These are phyloP conservation scores for Recurvirostra avosetta DNA, from an alignment of 2,113 vertebrate species.

Conservation along the genomic window DNA sequence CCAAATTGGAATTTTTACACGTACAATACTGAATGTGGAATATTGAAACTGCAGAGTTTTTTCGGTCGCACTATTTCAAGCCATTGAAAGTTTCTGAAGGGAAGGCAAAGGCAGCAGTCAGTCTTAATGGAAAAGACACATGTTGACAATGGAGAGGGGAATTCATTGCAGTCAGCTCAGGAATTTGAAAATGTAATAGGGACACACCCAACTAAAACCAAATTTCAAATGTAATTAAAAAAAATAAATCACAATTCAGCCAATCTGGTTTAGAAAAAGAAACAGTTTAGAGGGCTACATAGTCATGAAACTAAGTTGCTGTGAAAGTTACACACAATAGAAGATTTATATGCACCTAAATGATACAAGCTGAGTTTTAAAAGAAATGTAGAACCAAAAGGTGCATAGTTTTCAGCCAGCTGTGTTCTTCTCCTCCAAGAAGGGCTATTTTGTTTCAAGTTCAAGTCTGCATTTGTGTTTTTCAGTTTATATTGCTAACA, in stretches of 20 bases:
- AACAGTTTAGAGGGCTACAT: background rate
- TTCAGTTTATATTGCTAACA: background rate
- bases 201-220: background rate
- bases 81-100: background rate
- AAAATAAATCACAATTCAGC: background rate
- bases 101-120: background rate
- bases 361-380: background rate
- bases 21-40: background rate
- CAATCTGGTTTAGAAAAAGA: background rate
- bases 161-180: background rate
- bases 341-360: background rate
- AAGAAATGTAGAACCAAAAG: background rate
- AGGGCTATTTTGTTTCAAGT: background rate
- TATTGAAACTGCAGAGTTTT: background rate
- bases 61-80: background rate
- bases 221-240: background rate
- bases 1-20: background rate
- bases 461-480: background rate
- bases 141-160: background rate
- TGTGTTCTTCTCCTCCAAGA: background rate
- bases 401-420: background rate
- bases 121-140: constrained; percentile 3
- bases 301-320: background rate
- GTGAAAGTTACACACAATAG: background rate
- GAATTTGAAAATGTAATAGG: background rate